These are phyloP conservation scores for Takifugu ocellatus DNA, from an alignment of 2,797 vertebrate species.

Conservation along the genomic window DNA sequence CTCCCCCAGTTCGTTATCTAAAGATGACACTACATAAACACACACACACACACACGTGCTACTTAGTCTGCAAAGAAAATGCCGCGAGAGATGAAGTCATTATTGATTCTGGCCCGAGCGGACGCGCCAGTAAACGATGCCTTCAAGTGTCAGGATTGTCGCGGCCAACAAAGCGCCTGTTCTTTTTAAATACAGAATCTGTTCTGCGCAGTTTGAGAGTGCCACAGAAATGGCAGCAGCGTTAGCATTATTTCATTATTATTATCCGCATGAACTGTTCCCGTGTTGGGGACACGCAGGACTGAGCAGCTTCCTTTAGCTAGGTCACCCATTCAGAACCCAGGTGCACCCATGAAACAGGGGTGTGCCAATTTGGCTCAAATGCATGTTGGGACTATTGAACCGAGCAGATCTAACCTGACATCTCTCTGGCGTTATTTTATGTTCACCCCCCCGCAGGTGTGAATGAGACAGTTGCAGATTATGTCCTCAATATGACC, in stretches of 20 bases:
- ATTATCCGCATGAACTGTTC: not conserved
- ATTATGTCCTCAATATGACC: constrained; percentile 14
- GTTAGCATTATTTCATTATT: too few species aligned
- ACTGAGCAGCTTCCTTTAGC: constrained; percentile 12
- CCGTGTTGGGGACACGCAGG: constrained; percentile 5
- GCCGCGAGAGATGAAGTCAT: constrained; percentile 33
- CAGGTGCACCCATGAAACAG: constrained; percentile 48
- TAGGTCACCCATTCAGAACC: constrained; percentile 29
- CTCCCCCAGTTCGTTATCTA: constrained; percentile 47
- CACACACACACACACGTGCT: constrained; percentile 12
- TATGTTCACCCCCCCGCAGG: not conserved
- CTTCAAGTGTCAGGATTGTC: constrained; percentile 19
- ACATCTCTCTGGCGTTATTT: constrained; percentile 23
- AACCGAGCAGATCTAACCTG: constrained; percentile 48
- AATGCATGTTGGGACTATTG: constrained; percentile 42
- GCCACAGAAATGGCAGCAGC: not conserved
- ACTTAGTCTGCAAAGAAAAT: constrained; percentile 35
- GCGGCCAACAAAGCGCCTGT: constrained; percentile 11
- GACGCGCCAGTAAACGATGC: constrained; percentile 17
- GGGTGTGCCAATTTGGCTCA: constrained; percentile 35
- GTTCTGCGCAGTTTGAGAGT: not conserved
- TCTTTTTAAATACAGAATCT: constrained; percentile 17
- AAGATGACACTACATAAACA: constrained; percentile 58
- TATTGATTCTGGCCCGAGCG: constrained; percentile 6
- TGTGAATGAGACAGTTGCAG: not conserved